A percentile compares a stretch with the other conserved stretches of the same genome.
These are phyloP conservation scores for Erethizon dorsatum DNA, from an alignment of 2,797 vertebrate species.

Conservation along the genomic window DNA sequence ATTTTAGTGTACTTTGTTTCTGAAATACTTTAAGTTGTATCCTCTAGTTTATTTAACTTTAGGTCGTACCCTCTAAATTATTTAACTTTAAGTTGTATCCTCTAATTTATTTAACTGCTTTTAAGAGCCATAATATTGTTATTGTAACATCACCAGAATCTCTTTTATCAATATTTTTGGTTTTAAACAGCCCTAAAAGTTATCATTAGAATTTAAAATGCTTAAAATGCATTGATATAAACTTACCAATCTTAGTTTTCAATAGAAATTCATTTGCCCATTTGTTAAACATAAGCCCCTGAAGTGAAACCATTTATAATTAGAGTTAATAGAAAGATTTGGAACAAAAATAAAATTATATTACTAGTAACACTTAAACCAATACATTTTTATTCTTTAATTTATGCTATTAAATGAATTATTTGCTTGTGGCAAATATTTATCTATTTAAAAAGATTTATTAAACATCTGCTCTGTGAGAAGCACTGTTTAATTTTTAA, in stretches of 20 bases:
- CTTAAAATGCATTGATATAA: background rate
- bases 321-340: background rate
- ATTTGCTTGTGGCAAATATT: constrained; percentile 18
- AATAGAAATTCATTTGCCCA: background rate
- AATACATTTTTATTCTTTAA: background rate
- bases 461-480: background rate
- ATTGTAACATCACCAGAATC: background rate
- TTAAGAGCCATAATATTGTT: background rate
- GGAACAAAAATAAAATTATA: background rate
- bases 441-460: background rate
- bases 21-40: background rate
- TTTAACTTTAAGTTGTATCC: background rate
- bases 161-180: background rate
- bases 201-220: constrained; percentile 41
- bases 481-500: background rate
- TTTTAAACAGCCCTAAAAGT: background rate
- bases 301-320: background rate
- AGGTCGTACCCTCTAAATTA: too few species aligned
- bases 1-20: background rate
- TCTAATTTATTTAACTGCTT: background rate
- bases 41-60: background rate
- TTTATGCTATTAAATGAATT: background rate
- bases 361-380: background rate
- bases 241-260: background rate
- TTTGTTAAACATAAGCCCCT: background rate